Base-by-base conservation (phyloP, 2,888 invertebrate genomes). In the Hartigia nigra region DNA sequence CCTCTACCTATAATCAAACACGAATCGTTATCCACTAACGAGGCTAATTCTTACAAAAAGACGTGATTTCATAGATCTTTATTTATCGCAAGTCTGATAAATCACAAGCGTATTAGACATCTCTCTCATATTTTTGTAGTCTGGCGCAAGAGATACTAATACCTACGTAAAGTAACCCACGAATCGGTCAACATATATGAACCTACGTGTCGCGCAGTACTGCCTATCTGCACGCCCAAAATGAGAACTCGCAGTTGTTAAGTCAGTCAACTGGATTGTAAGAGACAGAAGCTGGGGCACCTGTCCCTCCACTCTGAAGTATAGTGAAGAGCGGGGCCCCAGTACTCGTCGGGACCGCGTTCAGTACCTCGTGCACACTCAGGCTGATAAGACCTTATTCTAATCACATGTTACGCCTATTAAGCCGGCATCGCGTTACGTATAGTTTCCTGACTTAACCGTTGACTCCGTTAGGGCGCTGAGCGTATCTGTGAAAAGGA, bases 351-450 rank as follows among this genome's bases (percentile, higher is more conserved):
- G 86, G 82, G 84, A 84, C 78, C 83, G 85, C 82, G 87, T 87
- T 88, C 89, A 89, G 89, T 89, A 88, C 87, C 87, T 87, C 87
- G 88, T 85, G 87, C 85, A 88, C 89, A 86, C 84, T 89, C 89
- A 86, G 84, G 86, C 87, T 88, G 89, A 89, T 89, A 89, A 89
- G 86, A 89, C 87, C 87, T 84, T 80, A 84, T 85, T 85, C 84
- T 87, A 88, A 89, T 88, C 86, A 87, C 76, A 39, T 31, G 70
- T 74, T 37, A 70, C 72, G 75, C 69, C 11, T 69, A 70, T 74
- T 32, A 69, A 72, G 77, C 34, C 34, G 74, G 72, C 12, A 31
- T 75, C 39, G 72, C 31, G 72, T 23, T 31, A 72, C 72, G 32
- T 72, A 72, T 31, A 34, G 72, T 31, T 69, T 4, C 69, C 23